Evolutionary conservation across 1,140 invertebrate species (phyloP), one percentile per base, ranked within the genome.

Genomic region (Camponotus vicinus): DNA sequence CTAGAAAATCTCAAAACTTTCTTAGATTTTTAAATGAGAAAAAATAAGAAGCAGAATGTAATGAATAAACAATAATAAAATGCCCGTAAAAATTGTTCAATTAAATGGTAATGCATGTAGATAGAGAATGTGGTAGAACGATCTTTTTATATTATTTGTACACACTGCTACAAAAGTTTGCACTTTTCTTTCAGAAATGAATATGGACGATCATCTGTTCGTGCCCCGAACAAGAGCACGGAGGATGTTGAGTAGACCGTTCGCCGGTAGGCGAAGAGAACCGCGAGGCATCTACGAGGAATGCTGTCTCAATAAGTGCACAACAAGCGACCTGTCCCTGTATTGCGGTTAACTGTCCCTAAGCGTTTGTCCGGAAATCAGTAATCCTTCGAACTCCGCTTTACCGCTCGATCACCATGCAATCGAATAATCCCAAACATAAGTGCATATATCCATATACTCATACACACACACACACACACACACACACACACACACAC

Each of bases 231-330:
- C 21, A 21, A 21, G 21, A 21, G 21, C 21, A 21, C 21, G 21
- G 21, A 21, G 21, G 21, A 21, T 21, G 21, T 0, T 21, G 21
- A 21, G 0, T 21, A 0, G 21, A 21, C 21, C 21, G 21, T 21
- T 21, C 21, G 21, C 21, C 21, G 21, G 0, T 0, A 21, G 21
- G 21, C 92, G 94, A 32, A 92, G 94, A 18, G 70, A 93, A 67
- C 86, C 92, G 32, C 89, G 93, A 37, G 95, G 95, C 27, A 93
- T 96, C 45, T 91, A 95, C 61, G 95, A 96, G 73, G 95, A 96
- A 83, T 96, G 95, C 83, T 96, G 95, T 77, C 64, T 91, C n/a
- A 95, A 95, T 67, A 83, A 93, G 4, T 96, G 95, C 77, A 91
- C 91, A 21, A 91, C 94, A 21, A 89, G 88, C 18, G 95, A 96